A percentile compares a stretch with the other conserved stretches of the same genome.
Evolutionary conservation across 1,140 invertebrate species (phyloP).

Genomic region (Homarus americanus): DNA sequence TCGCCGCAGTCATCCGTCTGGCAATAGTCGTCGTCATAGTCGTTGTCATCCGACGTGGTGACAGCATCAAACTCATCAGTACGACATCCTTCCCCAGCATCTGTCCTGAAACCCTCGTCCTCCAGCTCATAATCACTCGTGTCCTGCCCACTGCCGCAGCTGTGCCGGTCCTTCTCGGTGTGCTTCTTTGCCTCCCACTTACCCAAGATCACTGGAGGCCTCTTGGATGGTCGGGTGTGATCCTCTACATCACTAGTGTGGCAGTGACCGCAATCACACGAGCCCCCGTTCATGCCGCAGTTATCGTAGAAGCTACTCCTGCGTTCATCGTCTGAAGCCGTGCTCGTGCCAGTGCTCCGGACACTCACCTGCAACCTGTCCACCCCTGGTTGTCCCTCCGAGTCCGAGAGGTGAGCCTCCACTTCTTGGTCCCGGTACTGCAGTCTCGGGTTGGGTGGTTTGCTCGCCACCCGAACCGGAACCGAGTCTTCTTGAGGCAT

Average conservation of each 20-base stretch:
- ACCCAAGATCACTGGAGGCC: background rate
- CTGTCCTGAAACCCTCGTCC: slow-evolving; percentile 42
- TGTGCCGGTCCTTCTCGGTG: background rate
- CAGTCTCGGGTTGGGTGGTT: background rate
- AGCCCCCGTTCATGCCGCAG: slow-evolving; percentile 5
- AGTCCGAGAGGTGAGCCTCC: slow-evolving; percentile 43
- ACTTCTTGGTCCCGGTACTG: slow-evolving; percentile 31
- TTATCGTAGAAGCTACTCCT: slow-evolving; percentile 37
- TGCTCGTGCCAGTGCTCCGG: slow-evolving; percentile 31
- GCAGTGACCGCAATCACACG: slow-evolving; percentile 45
- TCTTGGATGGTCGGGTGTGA: background rate
- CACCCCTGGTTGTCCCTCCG: background rate
- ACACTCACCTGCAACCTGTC: slow-evolving; percentile 7
- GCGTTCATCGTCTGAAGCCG: slow-evolving; percentile 32
- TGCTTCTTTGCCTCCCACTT: background rate
- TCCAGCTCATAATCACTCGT: background rate
- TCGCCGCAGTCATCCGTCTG: slow-evolving; percentile 69
- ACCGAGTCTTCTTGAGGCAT: background rate
- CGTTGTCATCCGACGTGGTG: slow-evolving; percentile 28
- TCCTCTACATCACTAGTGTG: slow-evolving; percentile 9
- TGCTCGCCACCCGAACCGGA: background rate
- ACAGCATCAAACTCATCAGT: slow-evolving; percentile 19
- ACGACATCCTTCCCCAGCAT: slow-evolving; percentile 26
- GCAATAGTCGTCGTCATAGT: slow-evolving; percentile 69
- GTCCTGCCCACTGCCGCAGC: background rate